Base-by-base conservation (phyloP, 2,113 vertebrate genomes). In the Pycnonotus jocosus region DNA sequence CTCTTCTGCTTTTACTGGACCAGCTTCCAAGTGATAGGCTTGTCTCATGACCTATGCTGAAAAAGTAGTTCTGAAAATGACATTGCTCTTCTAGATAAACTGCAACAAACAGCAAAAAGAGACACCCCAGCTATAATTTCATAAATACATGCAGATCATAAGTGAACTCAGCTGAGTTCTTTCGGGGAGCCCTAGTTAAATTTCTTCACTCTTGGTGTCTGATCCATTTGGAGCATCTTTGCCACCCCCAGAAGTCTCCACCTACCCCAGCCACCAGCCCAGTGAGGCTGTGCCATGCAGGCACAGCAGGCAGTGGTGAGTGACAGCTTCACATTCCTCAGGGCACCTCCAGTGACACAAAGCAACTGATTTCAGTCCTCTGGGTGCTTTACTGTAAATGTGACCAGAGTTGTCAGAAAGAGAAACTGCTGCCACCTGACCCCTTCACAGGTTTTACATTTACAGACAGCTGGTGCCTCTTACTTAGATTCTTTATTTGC, bases 341-440 rank as follows among this genome's bases (percentile, higher is more conserved):
- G 42, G 25, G 9, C 30, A 21, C 42, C 58, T 27, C 0, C 0
- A 51, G 53, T 33, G n/a, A 42, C 48, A 31, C 6, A 0, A 54
- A 65, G n/a, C 58, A 72, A 48, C 70, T 47, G 42, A 60, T 64
- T 38, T 58, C 21, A 65, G 68, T 54, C 40, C 44, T 13, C 50
- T 70, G 22, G 14, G 17, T 86, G 9, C 44, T 9, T 31, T 11
- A 14, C 31, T 37, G 28, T 44, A 58, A 77, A 50, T 30, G 24
- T 44, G 44, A 42, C 78, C 57, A n/a, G 24, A 58, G 22, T 3
- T 56, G 22, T 45, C 47, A 69, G 60, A 61, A 78, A 79, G 24
- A 60, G 57, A 60, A 87, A 53, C 19, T 84, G 23, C 47, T 81
- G 23, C 7, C 50, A 45, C 45, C 45, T 51, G 66, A 83, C 64